phyloP scores from a whole-genome alignment of 2,888 invertebrate genomes.

The Apodemia mormo region DNA sequence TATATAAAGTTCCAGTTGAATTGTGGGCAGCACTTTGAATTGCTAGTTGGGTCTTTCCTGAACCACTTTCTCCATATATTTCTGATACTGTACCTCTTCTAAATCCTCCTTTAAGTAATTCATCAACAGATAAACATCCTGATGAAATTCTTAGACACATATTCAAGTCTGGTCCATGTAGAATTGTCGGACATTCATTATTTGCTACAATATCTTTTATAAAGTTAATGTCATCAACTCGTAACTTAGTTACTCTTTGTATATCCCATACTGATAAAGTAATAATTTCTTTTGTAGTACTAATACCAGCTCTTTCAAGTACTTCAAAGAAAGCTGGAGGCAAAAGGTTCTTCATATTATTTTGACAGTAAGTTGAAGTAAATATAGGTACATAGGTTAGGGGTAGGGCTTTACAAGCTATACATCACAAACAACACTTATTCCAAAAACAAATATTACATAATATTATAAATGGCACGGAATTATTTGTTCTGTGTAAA shows the following conservation, averaged over 20 bases:
- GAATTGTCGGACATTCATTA: conserved; percentile 44
- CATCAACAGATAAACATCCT: conserved; percentile 84
- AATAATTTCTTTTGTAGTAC: conserved; percentile 58
- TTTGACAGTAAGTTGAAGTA: not conserved
- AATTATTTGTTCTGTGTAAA: too few species aligned
- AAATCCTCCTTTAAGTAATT: conserved; percentile 85
- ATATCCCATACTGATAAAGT: conserved; percentile 60
- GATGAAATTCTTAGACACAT: conserved; percentile 53
- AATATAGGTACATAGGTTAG: too few species aligned
- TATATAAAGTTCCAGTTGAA: conserved; percentile 84
- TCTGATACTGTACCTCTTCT: conserved; percentile 86
- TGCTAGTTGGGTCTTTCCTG: conserved; percentile 91
- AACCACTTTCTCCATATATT: conserved; percentile 90
- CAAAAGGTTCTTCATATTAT: conserved; percentile 41
- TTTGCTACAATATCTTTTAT: conserved; percentile 56
- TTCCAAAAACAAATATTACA: too few species aligned
- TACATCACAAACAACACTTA: too few species aligned
- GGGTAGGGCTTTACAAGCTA: too few species aligned
- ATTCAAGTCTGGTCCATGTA: conserved; percentile 47
- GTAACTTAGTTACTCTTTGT: conserved; percentile 60
- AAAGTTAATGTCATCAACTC: conserved; percentile 53
- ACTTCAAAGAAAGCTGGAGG: conserved; percentile 55
- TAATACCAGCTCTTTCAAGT: conserved; percentile 58
- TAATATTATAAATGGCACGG: too few species aligned
- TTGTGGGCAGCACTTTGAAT: conserved; percentile 86